These are phyloP conservation scores for Girardinus metallicus DNA, from an alignment of 2,797 vertebrate genomes.

Conservation along the genomic window DNA sequence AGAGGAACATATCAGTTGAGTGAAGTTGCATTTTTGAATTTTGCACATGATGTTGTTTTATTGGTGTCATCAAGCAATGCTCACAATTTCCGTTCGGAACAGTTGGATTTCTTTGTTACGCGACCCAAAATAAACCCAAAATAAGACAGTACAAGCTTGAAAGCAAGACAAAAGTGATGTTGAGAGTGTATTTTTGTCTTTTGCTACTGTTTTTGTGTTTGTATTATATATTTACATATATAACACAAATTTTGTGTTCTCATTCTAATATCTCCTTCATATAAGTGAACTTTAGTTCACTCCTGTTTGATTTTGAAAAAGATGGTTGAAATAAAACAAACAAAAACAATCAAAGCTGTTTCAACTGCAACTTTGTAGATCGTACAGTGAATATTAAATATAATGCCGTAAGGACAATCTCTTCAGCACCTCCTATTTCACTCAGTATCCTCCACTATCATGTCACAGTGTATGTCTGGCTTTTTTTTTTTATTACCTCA, in stretches of 20 bases:
- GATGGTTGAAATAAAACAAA: background rate
- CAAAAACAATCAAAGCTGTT: background rate
- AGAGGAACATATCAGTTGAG: too few species aligned
- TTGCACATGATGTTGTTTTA: too few species aligned
- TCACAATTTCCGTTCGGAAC: too few species aligned
- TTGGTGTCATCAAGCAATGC: too few species aligned
- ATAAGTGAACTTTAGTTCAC: background rate
- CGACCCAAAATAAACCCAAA: too few species aligned
- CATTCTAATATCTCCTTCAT: background rate
- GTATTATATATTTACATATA: too few species aligned
- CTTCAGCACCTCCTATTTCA: constrained; percentile 4
- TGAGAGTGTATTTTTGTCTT: too few species aligned
- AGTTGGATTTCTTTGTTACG: too few species aligned
- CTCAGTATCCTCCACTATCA: constrained; percentile 15
- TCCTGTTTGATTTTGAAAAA: background rate
- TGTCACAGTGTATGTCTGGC: constrained; percentile 44
- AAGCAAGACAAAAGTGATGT: too few species aligned
- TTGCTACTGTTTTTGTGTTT: background rate
- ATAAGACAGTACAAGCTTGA: too few species aligned
- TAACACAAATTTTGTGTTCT: background rate
- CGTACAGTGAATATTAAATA: background rate
- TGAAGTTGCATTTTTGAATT: too few species aligned
- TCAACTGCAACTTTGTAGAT: background rate
- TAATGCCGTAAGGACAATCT: background rate
- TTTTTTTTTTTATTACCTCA: constrained; percentile 46